These are phyloP conservation scores for Scaeva pyrastri DNA, from an alignment of 2,888 invertebrate species.

Conservation along the genomic window DNA sequence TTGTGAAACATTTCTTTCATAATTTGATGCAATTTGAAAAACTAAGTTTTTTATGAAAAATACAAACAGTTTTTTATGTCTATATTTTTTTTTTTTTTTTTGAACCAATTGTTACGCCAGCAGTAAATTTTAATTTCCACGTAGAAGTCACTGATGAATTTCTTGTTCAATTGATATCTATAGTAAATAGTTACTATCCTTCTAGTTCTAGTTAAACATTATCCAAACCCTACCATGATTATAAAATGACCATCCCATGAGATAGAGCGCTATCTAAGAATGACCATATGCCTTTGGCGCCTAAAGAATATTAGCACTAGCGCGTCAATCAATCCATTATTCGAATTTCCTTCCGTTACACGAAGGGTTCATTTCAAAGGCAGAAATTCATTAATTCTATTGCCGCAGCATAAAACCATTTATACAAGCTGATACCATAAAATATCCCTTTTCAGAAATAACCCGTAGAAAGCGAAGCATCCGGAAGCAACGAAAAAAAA, in stretches of 20 bases:
- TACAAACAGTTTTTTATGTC: too few relatives aligned
- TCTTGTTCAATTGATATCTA: too few relatives aligned
- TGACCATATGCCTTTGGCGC: constrained; percentile 70
- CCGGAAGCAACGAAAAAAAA: constrained; percentile 53
- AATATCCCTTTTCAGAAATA: constrained; percentile 47
- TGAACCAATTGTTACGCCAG: too few relatives aligned
- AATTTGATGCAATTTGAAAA: too few relatives aligned
- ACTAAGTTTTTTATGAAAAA: too few relatives aligned
- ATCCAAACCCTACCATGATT: constrained; percentile 42
- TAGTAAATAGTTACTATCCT: too few relatives aligned
- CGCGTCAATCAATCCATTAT: constrained; percentile 70
- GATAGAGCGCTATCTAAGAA: constrained; percentile 27
- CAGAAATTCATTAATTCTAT: constrained; percentile 74
- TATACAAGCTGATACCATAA: constrained; percentile 22
- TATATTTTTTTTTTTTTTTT: too few relatives aligned
- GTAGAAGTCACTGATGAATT: too few relatives aligned
- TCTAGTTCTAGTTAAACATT: too few relatives aligned
- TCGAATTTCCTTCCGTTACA: constrained; percentile 67
- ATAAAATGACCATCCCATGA: constrained; percentile 7
- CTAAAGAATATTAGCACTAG: constrained; percentile 49
- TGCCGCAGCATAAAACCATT: constrained; percentile 27
- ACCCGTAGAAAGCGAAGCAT: too few relatives aligned
- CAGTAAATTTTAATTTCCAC: too few relatives aligned
- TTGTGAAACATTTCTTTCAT: too few relatives aligned
- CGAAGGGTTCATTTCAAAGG: constrained; percentile 64